Evolutionary conservation across 2,888 invertebrate genomes (phyloP).

Genomic region (Erebia palarica): DNA sequence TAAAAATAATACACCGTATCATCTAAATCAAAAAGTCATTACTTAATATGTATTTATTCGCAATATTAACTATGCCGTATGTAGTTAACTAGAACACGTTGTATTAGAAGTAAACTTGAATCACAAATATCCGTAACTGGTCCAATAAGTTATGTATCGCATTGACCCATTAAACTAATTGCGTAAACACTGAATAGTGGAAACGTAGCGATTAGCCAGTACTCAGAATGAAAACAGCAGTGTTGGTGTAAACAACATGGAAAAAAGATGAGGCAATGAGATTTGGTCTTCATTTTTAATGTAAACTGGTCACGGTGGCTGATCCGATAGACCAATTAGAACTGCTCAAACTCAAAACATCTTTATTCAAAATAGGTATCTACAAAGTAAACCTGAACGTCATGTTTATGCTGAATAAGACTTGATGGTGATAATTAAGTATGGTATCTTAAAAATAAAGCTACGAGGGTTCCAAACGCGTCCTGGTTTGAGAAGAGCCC

Average conservation of each 20-base stretch:
- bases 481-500: no score
- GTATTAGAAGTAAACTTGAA: constrained; percentile 31
- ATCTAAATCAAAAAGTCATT: no score
- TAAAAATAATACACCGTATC: no score
- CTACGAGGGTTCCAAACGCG: no score
- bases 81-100: constrained; percentile 3
- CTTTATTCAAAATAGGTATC: no score
- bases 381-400: no score
- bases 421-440: no score
- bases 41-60: not conserved
- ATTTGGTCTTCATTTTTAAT: constrained; percentile 3
- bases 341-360: no score
- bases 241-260: constrained; percentile 5
- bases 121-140: constrained; percentile 34
- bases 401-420: no score
- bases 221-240: not conserved
- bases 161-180: constrained; percentile 37
- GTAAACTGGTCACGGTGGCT: not conserved
- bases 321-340: not conserved
- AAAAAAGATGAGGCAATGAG: not conserved
- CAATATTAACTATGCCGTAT: not conserved
- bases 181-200: constrained; percentile 13
- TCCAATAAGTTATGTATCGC: constrained; percentile 37
- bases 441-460: no score
- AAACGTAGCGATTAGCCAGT: constrained; percentile 3